These are phyloP conservation scores for Andrena marginata DNA, from an alignment of 2,888 invertebrate genomes.

Conservation along the genomic window DNA sequence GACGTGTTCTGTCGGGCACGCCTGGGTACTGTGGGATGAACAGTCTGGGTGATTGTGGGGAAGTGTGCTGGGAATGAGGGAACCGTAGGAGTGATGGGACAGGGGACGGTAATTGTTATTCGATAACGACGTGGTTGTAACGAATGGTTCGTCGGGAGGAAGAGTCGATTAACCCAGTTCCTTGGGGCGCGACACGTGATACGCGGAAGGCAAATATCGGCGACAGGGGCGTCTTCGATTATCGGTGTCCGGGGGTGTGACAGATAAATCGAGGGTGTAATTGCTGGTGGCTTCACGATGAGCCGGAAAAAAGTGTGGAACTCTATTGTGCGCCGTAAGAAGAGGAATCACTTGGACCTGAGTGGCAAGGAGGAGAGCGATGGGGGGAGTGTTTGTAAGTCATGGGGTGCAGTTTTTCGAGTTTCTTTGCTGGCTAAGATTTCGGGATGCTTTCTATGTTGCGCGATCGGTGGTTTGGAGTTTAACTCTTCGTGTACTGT, in stretches of 20 bases:
- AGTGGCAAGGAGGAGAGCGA: conserved; percentile 50
- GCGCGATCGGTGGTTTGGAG: too few relatives aligned
- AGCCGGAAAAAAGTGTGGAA: conserved; percentile 84
- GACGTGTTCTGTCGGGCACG: neutral
- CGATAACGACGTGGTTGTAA: conserved; percentile 55
- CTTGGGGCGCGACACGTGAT: conserved; percentile 33
- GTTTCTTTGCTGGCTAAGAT: neutral
- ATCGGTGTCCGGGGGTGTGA: neutral
- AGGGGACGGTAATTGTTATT: conserved; percentile 35
- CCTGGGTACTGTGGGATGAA: neutral
- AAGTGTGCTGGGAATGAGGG: neutral
- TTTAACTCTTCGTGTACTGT: too few relatives aligned
- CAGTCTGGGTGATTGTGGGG: neutral
- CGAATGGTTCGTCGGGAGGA: conserved; percentile 51
- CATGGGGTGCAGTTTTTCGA: neutral
- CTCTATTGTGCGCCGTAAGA: conserved; percentile 83
- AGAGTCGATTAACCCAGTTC: conserved; percentile 64
- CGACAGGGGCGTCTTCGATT: neutral
- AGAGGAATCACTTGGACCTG: conserved; percentile 77
- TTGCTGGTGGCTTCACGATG: conserved; percentile 72
- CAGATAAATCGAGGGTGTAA: neutral
- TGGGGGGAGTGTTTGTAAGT: conserved; percentile 64
- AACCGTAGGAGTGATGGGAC: neutral
- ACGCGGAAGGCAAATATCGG: conserved; percentile 18
- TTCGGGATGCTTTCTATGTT: neutral